Evolutionary conservation across 2,797 vertebrate species (phyloP).

Genomic region (Parauchenoglanis ngamensis): DNA sequence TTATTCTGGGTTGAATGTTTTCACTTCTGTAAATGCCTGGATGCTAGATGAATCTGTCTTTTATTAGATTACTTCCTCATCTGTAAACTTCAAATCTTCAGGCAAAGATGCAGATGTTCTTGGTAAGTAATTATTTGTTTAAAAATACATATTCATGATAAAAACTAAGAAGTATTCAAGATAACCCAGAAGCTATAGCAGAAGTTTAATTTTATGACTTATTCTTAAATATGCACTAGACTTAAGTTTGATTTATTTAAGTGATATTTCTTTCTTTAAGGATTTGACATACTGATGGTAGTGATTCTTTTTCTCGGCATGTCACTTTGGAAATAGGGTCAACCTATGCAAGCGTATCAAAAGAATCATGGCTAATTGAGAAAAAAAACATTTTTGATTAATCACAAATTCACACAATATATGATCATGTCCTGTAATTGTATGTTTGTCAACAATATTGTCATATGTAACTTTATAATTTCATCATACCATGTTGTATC

Average conservation of each 20-base stretch:
- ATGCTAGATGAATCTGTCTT: neutral
- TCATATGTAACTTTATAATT: neutral
- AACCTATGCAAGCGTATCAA: neutral
- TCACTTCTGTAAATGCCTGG: constrained; percentile 43
- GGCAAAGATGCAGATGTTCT: constrained; percentile 7
- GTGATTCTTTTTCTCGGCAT: neutral
- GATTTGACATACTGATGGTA: neutral
- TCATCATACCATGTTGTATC: neutral
- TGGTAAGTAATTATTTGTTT: constrained; percentile 37
- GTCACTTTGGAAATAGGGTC: neutral
- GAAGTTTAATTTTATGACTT: neutral
- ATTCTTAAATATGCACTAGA: neutral
- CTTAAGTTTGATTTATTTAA: neutral
- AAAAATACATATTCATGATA: neutral
- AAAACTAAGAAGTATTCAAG: neutral
- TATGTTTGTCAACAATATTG: neutral
- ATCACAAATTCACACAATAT: neutral
- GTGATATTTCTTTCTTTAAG: neutral
- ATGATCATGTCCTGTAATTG: neutral
- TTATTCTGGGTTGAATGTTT: neutral
- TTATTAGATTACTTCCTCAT: neutral
- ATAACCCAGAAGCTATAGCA: neutral
- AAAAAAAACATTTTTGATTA: neutral
- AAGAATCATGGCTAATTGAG: neutral
- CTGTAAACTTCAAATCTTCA: neutral